phyloP scores from a whole-genome alignment of 2,113 vertebrate species.

The Planiliza haematocheilus region DNA sequence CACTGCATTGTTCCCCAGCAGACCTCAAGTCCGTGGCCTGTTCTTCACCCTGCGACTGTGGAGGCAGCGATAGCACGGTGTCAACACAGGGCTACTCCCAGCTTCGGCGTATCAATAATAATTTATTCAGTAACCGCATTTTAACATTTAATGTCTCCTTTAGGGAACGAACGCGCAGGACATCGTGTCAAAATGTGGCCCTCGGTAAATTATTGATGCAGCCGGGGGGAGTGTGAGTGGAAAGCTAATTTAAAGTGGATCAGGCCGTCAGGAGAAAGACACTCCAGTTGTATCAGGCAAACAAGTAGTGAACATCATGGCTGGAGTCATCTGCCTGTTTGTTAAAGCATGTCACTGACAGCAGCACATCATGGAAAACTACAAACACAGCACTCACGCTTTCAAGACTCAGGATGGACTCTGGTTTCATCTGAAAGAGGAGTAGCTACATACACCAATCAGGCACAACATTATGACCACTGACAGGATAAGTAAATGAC shows the following conservation, averaged over 20 bases:
- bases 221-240: background rate
- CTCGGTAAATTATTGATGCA: background rate
- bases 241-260: background rate
- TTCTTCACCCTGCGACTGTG: constrained; percentile 14
- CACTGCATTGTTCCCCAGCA: background rate
- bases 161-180: background rate
- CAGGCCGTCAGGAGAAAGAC: background rate
- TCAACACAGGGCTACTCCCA: background rate
- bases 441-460: no score
- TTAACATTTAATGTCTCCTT: constrained; percentile 3
- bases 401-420: no score
- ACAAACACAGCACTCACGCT: no score
- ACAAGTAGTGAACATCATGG: no score
- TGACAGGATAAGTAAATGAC: no score
- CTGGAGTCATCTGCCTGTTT: background rate
- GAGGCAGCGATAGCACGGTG: background rate
- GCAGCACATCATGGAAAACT: no score
- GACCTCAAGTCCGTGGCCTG: background rate
- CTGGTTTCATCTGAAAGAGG: no score
- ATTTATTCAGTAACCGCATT: background rate
- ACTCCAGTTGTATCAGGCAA: background rate
- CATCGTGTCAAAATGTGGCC: background rate
- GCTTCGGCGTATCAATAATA: background rate
- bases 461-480: no score
- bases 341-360: background rate